Base-by-base conservation (phyloP, 2,113 vertebrate species). In the Sprattus sprattus region DNA sequence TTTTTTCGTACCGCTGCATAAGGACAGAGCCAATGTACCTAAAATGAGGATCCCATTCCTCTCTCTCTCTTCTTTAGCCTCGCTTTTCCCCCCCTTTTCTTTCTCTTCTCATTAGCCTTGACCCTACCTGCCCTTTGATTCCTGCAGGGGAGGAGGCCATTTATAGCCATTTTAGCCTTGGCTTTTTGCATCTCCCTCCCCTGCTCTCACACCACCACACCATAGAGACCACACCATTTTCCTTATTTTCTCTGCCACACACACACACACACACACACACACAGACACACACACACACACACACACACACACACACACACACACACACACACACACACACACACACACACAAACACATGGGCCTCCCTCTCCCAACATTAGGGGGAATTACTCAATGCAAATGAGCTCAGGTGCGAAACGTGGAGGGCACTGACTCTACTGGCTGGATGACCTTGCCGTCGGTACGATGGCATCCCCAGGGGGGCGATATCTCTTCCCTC, bases 371-470 rank as follows among this genome's bases (percentile, higher is more conserved):
- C 28, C 49, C 86, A 32, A 64, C 85, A 71, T 88, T 15, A 20
- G n/a, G 46, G 28, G 47, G 67, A 71, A 86, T 84, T 85, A 80
- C 78, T 18, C 25, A 20, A 86, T 89, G 87, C 82, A 88, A 88
- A 88, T 83, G 84, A 86, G 75, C 80, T 8, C 71, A 86, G 81
- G 39, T 86, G 81, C 16, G 39, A 75, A 81, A 60, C 81, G 18
- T 46, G 82, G 28, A 82, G 83, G 83, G 45, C 83, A 57, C 15
- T 5, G 45, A 54, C n/a, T 54, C 49, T 54, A 87, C 85, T 67
- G 86, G 84, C 25, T 7, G 67, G 28, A 86, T 78, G 85, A 89
- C 88, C 88, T 89, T 83, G 45, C 18, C 44, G 45, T 4, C 81
- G 44, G 64, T 32, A 25, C 22, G 13, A 39, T 82, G 82, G 25